Evolutionary conservation across 2,797 vertebrate genomes (phyloP).

Genomic region (Gymnopithys bicolor): DNA sequence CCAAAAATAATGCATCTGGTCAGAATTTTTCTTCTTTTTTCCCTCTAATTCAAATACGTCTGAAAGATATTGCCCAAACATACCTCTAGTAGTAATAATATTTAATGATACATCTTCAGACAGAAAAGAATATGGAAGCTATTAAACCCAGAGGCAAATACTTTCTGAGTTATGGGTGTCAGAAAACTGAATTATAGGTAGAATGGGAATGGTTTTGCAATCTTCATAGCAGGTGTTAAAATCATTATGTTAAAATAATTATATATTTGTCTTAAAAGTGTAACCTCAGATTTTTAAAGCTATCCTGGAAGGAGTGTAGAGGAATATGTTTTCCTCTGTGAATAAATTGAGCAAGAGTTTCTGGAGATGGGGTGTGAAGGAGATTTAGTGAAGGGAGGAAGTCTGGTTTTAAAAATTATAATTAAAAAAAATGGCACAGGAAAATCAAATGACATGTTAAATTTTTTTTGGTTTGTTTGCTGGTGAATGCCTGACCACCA

Average conservation of each 20-base stretch:
- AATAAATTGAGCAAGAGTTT: conserved; percentile 9
- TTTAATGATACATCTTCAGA: conserved; percentile 31
- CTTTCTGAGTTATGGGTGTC: conserved; percentile 39
- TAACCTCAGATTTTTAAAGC: conserved; percentile 36
- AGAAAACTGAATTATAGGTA: conserved; percentile 41
- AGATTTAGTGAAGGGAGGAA: not conserved
- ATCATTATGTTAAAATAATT: conserved; percentile 38
- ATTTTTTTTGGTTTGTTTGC: not conserved
- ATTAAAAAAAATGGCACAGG: not conserved
- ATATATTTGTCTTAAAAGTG: conserved; percentile 45
- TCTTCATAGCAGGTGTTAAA: conserved; percentile 46
- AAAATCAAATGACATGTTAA: not conserved
- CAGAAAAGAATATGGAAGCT: conserved; percentile 45
- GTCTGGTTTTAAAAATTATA: not conserved
- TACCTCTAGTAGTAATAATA: conserved; percentile 46
- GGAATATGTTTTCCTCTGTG: conserved; percentile 4
- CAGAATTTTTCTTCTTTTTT: conserved; percentile 3
- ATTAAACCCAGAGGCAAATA: conserved; percentile 55
- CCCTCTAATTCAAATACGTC: not conserved
- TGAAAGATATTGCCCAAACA: conserved; percentile 23
- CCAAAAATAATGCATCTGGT: not conserved
- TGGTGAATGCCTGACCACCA: conserved; percentile 37
- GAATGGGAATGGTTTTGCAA: conserved; percentile 46
- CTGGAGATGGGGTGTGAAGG: not conserved
- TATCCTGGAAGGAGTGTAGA: not conserved